Evolutionary conservation across 2,113 vertebrate species (phyloP).

Genomic region (Ramphastos sulfuratus): DNA sequence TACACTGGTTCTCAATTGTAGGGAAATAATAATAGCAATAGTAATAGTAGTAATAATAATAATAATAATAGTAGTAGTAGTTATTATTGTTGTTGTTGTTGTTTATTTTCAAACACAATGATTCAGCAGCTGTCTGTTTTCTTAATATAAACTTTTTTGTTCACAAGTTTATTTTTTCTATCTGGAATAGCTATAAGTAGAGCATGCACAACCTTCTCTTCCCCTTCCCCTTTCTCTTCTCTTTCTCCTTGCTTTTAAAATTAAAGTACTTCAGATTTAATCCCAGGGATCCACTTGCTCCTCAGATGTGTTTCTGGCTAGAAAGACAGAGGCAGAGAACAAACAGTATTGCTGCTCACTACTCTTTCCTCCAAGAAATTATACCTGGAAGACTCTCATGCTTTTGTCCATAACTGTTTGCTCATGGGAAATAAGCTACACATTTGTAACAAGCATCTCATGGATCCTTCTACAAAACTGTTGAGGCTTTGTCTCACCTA

Average conservation of each 20-base stretch:
- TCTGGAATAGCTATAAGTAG: background rate
- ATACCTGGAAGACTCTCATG: background rate
- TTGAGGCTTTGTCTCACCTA: background rate
- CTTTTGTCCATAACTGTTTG: background rate
- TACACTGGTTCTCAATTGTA: background rate
- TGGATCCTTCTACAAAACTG: background rate
- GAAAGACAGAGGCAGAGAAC: background rate
- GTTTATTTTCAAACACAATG: background rate
- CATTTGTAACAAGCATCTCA: background rate
- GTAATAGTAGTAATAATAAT: too few relatives aligned
- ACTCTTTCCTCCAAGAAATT: background rate
- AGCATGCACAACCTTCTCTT: background rate
- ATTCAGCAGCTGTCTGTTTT: background rate
- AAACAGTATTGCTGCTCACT: background rate
- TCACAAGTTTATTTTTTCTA: background rate
- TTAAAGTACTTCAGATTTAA: background rate
- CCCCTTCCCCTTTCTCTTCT: accelerated
- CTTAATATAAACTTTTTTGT: background rate
- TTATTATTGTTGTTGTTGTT: too few relatives aligned
- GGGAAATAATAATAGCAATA: background rate
- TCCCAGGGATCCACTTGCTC: background rate
- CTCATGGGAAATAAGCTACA: background rate
- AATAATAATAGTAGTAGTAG: too few relatives aligned
- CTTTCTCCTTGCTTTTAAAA: background rate
- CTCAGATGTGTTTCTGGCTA: background rate